These are phyloP conservation scores for Octodon degus DNA, from an alignment of 2,113 vertebrate genomes.

Conservation along the genomic window DNA sequence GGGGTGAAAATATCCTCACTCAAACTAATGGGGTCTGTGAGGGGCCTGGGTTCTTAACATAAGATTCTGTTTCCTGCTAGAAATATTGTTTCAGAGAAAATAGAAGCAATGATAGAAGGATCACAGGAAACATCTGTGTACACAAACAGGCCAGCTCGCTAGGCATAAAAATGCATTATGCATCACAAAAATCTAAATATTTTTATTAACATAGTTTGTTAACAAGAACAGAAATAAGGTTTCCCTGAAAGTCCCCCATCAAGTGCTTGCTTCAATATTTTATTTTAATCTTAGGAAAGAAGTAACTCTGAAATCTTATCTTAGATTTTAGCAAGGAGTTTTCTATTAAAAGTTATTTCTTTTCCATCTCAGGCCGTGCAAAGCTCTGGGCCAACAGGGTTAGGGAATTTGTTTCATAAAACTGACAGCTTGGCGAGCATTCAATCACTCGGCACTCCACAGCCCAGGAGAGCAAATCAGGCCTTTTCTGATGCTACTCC, in stretches of 20 bases:
- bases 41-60: constrained; percentile 65
- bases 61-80: constrained; percentile 76
- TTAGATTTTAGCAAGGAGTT: constrained; percentile 85
- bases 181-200: constrained; percentile 80
- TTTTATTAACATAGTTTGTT: constrained; percentile 79
- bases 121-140: constrained; percentile 83
- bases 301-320: constrained; percentile 86
- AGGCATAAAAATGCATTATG: constrained; percentile 81
- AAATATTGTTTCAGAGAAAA: constrained; percentile 79
- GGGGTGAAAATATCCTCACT: constrained; percentile 69
- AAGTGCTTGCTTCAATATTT: constrained; percentile 67
- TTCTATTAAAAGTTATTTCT: constrained; percentile 86
- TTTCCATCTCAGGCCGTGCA: constrained; percentile 85
- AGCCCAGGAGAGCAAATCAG: constrained; percentile 72
- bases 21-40: constrained; percentile 59
- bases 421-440: constrained; percentile 82
- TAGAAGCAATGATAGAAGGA: constrained; percentile 74
- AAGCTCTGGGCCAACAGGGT: constrained; percentile 76
- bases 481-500: constrained; percentile 70
- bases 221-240: constrained; percentile 72
- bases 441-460: constrained; percentile 80
- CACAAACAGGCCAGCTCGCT: constrained; percentile 78
- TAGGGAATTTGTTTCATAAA: constrained; percentile 80
- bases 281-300: constrained; percentile 82
- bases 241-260: constrained; percentile 40